These are phyloP conservation scores for Elegia similella DNA, from an alignment of 2,888 invertebrate species.

Conservation along the genomic window DNA sequence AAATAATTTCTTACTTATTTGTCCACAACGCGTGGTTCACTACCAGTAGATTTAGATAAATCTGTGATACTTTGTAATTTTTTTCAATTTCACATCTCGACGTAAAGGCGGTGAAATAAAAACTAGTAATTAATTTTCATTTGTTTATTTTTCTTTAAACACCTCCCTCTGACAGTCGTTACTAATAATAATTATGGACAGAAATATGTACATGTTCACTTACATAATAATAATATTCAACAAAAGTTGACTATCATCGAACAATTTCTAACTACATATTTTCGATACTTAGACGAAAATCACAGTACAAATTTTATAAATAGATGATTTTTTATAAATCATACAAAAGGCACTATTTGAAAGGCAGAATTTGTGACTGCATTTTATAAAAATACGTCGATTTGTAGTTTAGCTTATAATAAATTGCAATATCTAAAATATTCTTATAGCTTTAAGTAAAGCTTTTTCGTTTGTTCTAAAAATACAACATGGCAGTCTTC, in stretches of 20 bases:
- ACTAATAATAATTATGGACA: constrained; percentile 45
- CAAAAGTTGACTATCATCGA: constrained; percentile 11
- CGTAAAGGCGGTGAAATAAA: constrained; percentile 25
- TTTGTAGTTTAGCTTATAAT: constrained; percentile 34
- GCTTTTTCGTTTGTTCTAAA: constrained; percentile 69
- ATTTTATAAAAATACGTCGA: constrained; percentile 30
- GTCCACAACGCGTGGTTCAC: not conserved
- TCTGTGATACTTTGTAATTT: constrained; percentile 58
- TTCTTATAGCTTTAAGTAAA: constrained; percentile 78
- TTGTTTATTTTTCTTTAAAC: constrained; percentile 51
- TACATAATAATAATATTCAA: constrained; percentile 11
- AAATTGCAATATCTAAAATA: constrained; percentile 50
- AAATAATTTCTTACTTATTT: not conserved
- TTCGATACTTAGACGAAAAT: constrained; percentile 51
- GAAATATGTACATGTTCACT: constrained; percentile 36
- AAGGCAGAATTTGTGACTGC: constrained; percentile 39
- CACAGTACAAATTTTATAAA: constrained; percentile 48
- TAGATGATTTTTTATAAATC: constrained; percentile 30
- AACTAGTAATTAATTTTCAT: constrained; percentile 35
- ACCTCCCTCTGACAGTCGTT: constrained; percentile 49
- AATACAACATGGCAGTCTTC: constrained; percentile 79
- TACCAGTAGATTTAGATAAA: constrained; percentile 58
- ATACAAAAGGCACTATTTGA: constrained; percentile 34
- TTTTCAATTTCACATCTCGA: constrained; percentile 22
- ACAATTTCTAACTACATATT: constrained; percentile 28